These are phyloP conservation scores for Oenanthe oenanthe DNA, from an alignment of 2,113 vertebrate species.

Conservation along the genomic window DNA sequence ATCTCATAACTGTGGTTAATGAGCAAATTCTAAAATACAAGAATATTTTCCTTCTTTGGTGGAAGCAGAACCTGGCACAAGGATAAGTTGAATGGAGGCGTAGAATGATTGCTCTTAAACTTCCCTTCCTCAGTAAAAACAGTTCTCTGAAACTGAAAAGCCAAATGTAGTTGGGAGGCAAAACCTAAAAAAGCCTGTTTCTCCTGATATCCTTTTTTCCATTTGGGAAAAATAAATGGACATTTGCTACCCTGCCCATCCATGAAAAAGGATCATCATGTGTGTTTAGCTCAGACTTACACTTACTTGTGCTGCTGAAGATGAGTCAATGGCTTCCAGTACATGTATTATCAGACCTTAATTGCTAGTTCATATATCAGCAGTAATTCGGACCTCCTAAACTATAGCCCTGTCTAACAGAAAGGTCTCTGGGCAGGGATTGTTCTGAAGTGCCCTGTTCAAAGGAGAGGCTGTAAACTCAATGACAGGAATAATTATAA, in stretches of 20 bases:
- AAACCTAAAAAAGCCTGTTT: background rate
- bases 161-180: background rate
- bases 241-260: background rate
- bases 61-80: background rate
- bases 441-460: background rate
- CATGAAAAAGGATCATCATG: background rate
- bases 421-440: background rate
- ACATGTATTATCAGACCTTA: background rate
- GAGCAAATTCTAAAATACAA: background rate
- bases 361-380: background rate
- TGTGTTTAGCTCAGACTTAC: background rate
- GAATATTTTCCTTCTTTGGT: background rate
- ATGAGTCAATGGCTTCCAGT: background rate
- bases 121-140: background rate
- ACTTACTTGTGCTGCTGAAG: background rate
- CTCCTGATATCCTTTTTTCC: background rate
- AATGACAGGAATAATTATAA: background rate
- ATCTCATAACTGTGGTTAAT: slow-evolving; percentile 5
- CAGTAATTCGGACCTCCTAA: background rate
- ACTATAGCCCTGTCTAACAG: background rate
- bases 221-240: background rate
- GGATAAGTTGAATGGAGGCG: background rate
- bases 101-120: background rate
- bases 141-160: background rate
- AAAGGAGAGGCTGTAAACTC: background rate